Conservation (phyloP, 2,797 vertebrate species). For the Anguilla anguilla region DNA sequence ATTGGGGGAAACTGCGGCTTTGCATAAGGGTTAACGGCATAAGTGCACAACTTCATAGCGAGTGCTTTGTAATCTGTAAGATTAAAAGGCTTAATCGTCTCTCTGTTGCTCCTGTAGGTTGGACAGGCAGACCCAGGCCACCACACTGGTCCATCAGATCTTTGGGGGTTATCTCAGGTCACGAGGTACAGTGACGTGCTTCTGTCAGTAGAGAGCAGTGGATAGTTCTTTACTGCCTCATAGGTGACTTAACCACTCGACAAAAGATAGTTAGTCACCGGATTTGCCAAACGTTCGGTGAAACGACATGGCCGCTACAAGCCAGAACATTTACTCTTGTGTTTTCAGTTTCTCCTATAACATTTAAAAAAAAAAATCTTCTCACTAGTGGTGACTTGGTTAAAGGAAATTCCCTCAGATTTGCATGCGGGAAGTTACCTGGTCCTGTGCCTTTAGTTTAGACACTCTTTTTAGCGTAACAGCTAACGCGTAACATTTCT, state of each 20-base stretch:
- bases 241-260: too few relatives aligned
- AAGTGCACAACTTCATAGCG: background rate
- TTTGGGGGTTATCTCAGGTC: conserved; percentile 95
- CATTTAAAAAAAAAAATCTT: background rate
- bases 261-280: background rate
- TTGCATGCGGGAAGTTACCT: too few relatives aligned
- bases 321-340: background rate
- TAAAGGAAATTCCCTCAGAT: background rate
- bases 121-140: conserved; percentile 93
- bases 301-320: background rate
- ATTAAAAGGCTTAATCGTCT: conserved; percentile 13
- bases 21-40: background rate
- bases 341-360: background rate
- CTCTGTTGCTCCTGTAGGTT: conserved; percentile 67
- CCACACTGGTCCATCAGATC: conserved; percentile 92
- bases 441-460: background rate
- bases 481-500: background rate
- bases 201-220: too few relatives aligned
- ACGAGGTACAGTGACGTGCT: conserved; percentile 74
- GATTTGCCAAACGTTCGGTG: background rate
- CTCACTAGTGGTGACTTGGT: background rate
- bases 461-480: background rate
- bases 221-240: too few relatives aligned
- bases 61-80: background rate
- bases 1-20: background rate